phyloP scores from a whole-genome alignment of 2,797 vertebrate genomes.

The Sciurus vulgaris region DNA sequence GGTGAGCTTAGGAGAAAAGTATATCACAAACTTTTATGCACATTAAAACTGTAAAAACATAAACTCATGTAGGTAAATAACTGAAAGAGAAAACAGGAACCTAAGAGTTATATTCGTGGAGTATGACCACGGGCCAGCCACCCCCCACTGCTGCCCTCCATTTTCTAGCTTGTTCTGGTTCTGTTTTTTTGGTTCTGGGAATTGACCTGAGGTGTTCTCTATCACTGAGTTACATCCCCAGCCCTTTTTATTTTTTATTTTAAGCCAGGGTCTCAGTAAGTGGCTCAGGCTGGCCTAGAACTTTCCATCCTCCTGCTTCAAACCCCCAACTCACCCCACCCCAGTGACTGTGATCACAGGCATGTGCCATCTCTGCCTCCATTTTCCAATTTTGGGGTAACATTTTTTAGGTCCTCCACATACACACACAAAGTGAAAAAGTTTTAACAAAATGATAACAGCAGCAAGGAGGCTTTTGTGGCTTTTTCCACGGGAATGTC shows the following conservation, averaged over 20 bases:
- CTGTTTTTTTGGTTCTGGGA: too few species aligned
- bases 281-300: too few species aligned
- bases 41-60: not conserved
- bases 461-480: not conserved
- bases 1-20: not conserved
- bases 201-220: too few species aligned
- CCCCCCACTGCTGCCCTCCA: not conserved
- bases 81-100: not conserved
- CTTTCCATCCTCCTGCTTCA: too few species aligned
- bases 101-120: accelerated
- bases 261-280: too few species aligned
- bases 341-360: not conserved
- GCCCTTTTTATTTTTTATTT: too few species aligned
- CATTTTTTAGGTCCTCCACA: not conserved
- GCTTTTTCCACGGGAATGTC: not conserved
- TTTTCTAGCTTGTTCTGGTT: not conserved
- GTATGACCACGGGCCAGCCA: too few species aligned
- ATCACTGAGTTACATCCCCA: too few species aligned
- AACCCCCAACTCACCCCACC: too few species aligned
- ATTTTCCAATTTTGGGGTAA: slow-evolving; percentile 16
- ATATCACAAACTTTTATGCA: too few species aligned
- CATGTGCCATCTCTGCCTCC: not conserved
- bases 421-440: not conserved
- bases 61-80: not conserved
- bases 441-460: not conserved